Evolutionary conservation across 2,113 vertebrate genomes (phyloP).

Genomic region (Megatriorchis doriae): DNA sequence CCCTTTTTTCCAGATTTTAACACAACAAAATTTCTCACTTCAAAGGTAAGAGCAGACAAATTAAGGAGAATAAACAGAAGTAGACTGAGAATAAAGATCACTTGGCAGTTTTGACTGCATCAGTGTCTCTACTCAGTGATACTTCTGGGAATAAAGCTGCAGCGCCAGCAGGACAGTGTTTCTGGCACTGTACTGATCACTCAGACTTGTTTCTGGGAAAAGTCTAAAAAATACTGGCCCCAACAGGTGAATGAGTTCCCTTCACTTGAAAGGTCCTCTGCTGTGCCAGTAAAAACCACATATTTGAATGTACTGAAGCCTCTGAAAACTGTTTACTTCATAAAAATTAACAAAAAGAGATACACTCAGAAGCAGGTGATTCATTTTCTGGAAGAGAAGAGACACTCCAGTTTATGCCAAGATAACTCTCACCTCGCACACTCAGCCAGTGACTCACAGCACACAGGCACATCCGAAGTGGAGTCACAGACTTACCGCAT

Average conservation of each 20-base stretch:
- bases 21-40: not conserved
- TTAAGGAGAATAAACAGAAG: not conserved
- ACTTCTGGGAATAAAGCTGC: constrained; percentile 12
- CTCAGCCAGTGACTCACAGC: constrained; percentile 29
- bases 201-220: constrained; percentile 21
- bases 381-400: constrained; percentile 15
- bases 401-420: not conserved
- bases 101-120: not conserved
- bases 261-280: not conserved
- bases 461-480: not conserved
- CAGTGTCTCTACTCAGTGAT: not conserved
- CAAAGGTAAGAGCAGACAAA: not conserved
- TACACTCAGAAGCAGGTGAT: not conserved
- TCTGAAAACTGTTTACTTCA: constrained; percentile 6
- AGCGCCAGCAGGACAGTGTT: not conserved
- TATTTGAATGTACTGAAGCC: not conserved
- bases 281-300: constrained; percentile 4
- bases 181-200: constrained; percentile 23
- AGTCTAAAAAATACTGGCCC: not conserved
- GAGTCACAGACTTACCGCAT: not conserved
- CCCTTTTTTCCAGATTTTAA: not conserved
- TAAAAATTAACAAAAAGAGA: not conserved
- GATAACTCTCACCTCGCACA: not conserved
- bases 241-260: not conserved
- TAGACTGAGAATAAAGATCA: not conserved